These are phyloP conservation scores for Okapia johnstoni DNA, from an alignment of 2,113 vertebrate species.

Conservation along the genomic window DNA sequence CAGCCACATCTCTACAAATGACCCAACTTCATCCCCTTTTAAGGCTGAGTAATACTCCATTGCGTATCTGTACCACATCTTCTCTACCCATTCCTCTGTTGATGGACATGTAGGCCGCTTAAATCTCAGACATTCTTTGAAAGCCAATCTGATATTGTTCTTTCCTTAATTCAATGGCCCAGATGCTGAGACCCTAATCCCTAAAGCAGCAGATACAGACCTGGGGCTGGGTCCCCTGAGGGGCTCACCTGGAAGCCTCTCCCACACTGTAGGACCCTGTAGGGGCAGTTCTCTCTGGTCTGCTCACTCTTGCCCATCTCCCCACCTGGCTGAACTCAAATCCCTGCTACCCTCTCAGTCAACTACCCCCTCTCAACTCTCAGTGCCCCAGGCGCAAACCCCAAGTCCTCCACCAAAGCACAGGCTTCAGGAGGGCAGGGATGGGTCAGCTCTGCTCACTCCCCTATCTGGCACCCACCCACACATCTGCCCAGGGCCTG, in stretches of 20 bases:
- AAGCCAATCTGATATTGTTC: neutral
- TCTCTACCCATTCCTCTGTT: neutral
- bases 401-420: accelerated
- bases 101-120: neutral
- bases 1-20: neutral
- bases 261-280: accelerated
- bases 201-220: accelerated
- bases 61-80: neutral
- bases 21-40: neutral
- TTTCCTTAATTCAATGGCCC: neutral
- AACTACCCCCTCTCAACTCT: too few species aligned
- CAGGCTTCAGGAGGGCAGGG: neutral
- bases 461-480: neutral
- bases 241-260: too few species aligned
- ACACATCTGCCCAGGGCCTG: neutral
- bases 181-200: neutral
- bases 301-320: accelerated
- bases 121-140: neutral
- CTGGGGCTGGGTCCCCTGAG: neutral
- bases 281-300: accelerated
- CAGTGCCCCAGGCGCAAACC: neutral
- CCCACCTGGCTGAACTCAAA: too few species aligned
- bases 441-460: neutral
- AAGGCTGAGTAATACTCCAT: neutral
- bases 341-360: neutral